Base-by-base conservation (phyloP, 2,888 invertebrate genomes). In the Hypselothyrea guttata region DNA sequence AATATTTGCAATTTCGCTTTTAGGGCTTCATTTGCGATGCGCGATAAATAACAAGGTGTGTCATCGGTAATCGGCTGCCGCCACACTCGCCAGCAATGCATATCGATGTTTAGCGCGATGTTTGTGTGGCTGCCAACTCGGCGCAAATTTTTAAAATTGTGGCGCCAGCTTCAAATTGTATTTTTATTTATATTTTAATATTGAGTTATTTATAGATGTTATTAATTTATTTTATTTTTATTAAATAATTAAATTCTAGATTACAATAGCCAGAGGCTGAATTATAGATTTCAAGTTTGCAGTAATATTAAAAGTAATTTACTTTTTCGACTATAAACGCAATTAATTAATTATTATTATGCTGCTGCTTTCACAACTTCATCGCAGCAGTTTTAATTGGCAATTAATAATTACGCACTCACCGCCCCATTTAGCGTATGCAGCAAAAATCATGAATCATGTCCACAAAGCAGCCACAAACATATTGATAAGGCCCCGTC, bases 371-470 rank as follows among this genome's bases (percentile, higher is more conserved):
- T 69, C 66, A 84, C 75, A 59, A 54, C 66, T 82, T 75, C n/a
- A 70, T 74, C 64, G 56, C 15, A 48, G 45, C 45, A 65, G 60
- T 67, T 76, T 79, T 79, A 79, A 79, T 85, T 85, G 81, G 47
- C 81, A 83, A 85, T 82, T 82, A 71, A 79, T 60, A 79, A 78
- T 83, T 79, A 82, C 71, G 65, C 67, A 66, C 62, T 83, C 62
- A 28, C 65, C 83, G 74, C 82, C 71, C 62, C 41, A 53, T 65
- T 66, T 52, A 47, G 42, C 22, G 46, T 45, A 27, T 41, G 38
- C 30, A 41, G n/a, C 35, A 38, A 27, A 57, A 51, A 45, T 57
- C 54, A 75, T 64, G 65, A 75, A 63, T 77, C 64, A 79, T 61
- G 48, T 22, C 38, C 40, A 5, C 37, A 41, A 27, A 13, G 41